Percentiles rank a stretch among this genome's conserved stretches.
These are phyloP conservation scores for Drosophila melanosoma DNA, from an alignment of 2,888 invertebrate genomes.

Conservation along the genomic window DNA sequence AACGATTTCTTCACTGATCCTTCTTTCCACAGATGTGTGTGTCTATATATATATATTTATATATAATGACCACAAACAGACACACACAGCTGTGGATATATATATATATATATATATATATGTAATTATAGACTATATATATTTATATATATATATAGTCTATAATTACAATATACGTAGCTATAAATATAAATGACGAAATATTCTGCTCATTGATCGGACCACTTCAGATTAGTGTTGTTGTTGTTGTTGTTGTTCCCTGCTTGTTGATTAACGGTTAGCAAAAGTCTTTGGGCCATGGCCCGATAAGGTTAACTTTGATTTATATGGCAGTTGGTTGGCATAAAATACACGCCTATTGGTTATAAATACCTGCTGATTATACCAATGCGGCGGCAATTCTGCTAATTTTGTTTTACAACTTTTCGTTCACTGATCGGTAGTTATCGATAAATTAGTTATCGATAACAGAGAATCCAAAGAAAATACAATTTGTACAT, in stretches of 20 bases:
- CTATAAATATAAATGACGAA: constrained; percentile 80
- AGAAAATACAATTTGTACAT: neutral
- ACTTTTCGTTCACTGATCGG: neutral
- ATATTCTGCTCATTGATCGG: constrained; percentile 56
- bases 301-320: constrained; percentile 56
- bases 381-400: constrained; percentile 47
- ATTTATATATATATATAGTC: constrained; percentile 35
- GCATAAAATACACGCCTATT: constrained; percentile 36
- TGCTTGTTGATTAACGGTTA: constrained; percentile 34
- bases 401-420: constrained; percentile 2
- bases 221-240: constrained; percentile 48
- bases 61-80: too few relatives aligned
- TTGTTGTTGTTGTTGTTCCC: neutral
- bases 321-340: constrained; percentile 65
- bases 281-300: constrained; percentile 40
- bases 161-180: constrained; percentile 68
- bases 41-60: neutral
- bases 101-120: too few relatives aligned
- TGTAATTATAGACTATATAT: too few relatives aligned
- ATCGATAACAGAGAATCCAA: neutral
- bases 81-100: neutral
- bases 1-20: neutral
- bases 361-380: constrained; percentile 45
- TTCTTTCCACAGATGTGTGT: neutral
- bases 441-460: constrained; percentile 27